These are phyloP conservation scores for Perizoma affinitatum DNA, from an alignment of 2,888 invertebrate species.

Conservation along the genomic window DNA sequence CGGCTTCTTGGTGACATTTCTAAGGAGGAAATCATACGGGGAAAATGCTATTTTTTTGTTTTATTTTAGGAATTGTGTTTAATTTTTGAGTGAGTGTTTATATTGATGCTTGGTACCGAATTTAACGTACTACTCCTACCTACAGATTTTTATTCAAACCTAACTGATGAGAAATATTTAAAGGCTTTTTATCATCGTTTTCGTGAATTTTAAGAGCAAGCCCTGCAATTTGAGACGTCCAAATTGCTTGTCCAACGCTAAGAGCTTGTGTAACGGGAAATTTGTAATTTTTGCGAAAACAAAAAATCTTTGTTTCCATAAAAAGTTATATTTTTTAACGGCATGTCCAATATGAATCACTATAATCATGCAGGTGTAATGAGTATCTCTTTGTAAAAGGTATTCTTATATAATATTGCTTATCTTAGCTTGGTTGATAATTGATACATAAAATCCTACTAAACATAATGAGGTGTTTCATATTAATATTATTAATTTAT, in stretches of 20 bases:
- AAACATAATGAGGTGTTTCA: no score
- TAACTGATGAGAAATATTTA: no score
- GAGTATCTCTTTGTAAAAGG: slow-evolving; percentile 1
- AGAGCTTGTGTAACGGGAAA: slow-evolving; percentile 42
- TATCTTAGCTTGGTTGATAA: no score
- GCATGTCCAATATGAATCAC: slow-evolving; percentile 9
- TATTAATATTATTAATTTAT: no score
- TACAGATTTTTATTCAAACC: no score
- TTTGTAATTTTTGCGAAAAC: slow-evolving; percentile 25
- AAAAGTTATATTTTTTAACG: slow-evolving; percentile 12
- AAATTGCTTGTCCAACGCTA: slow-evolving; percentile 39
- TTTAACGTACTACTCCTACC: no score
- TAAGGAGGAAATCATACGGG: slow-evolving; percentile 1
- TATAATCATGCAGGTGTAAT: slow-evolving; percentile 11
- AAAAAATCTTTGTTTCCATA: slow-evolving; percentile 16
- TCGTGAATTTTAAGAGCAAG: slow-evolving; percentile 40
- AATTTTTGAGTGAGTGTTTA: no score
- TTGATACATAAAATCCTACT: no score
- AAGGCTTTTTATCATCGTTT: slow-evolving; percentile 17
- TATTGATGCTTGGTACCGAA: no score
- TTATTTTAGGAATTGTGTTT: no score
- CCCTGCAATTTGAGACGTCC: slow-evolving; percentile 33
- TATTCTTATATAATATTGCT: background rate
- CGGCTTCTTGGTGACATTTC: slow-evolving; percentile 1
- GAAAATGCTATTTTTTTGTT: background rate